Evolutionary conservation across 1,140 invertebrate genomes (phyloP), one percentile per base, ranked within the genome.

Genomic region (Nasonia longicornis): DNA sequence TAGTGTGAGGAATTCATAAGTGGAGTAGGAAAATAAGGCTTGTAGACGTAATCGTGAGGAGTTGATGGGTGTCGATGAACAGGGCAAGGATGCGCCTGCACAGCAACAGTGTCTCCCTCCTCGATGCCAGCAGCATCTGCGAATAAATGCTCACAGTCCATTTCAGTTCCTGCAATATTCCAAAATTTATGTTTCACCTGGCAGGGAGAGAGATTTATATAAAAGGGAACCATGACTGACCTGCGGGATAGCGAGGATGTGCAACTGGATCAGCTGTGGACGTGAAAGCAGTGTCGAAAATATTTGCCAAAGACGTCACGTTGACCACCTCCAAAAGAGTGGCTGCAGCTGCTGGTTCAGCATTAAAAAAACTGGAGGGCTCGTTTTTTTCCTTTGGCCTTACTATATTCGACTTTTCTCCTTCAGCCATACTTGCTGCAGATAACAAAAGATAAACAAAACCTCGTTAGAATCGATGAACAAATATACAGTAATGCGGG

Each of bases 221-320:
- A 58, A 16, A 58, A 58, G 4, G 16, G 3, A n/a, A 20, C 52
- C 31, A 66, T 38, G 38, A 22, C 20, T 22, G 26, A 92, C 91
- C 90, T 85, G 89, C 84, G 82, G 87, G 83, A 87, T 88, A 91
- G 79, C 90, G 87, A 67, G 86, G 84, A 85, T 90, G 88, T 1
- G 90, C 87, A 71, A 89, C 84, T 72, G 88, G 89, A 87, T 92
- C 91, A 64, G 90, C 91, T n/a, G 91, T 91, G 38, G 91, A 92
- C 45, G 91, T 89, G 85, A 92, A 92, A 77, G 91, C 91, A 72
- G 91, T 92, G 84, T 92, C 91, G 85, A 92, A 90, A 84, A 92
- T 92, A 86, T 92, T 91, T 71, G 89, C 91, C 77, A 92, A 84
- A 11, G 91, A 92, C 64, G 91, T 91, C 22, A 91, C 89, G 42